Evolutionary conservation across 2,113 vertebrate genomes (phyloP).

Genomic region (Todiramphus saurophagus): DNA sequence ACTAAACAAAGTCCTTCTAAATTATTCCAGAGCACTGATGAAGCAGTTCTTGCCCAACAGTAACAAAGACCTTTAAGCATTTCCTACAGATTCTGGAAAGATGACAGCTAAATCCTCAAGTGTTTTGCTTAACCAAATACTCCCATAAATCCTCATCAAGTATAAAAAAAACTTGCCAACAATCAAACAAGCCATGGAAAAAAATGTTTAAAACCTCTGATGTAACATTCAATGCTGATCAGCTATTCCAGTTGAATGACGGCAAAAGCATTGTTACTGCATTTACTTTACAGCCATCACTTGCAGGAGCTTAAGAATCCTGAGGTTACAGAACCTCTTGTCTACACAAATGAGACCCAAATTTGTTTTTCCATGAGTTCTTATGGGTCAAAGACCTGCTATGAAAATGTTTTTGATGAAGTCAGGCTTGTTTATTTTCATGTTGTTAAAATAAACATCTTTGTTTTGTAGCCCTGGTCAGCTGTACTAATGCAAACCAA

Average conservation of each 20-base stretch:
- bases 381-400: conserved; percentile 58
- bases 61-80: neutral
- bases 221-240: neutral
- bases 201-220: neutral
- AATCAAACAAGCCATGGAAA: conserved; percentile 24
- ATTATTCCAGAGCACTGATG: neutral
- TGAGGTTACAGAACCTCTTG: conserved; percentile 41
- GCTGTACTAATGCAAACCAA: conserved; percentile 54
- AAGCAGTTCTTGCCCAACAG: conserved; percentile 17
- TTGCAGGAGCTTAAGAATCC: conserved; percentile 14
- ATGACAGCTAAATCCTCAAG: conserved; percentile 1
- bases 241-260: neutral
- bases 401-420: conserved; percentile 64
- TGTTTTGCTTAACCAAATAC: conserved; percentile 18
- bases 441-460: conserved; percentile 63
- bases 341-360: conserved; percentile 45
- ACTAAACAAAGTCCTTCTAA: conserved; percentile 23
- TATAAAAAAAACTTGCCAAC: neutral
- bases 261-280: neutral
- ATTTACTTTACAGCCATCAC: neutral
- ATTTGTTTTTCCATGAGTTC: conserved; percentile 60
- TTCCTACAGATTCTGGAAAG: conserved; percentile 23
- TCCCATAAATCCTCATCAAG: conserved; percentile 16
- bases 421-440: conserved; percentile 57
- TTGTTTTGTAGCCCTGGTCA: conserved; percentile 43